Base-by-base conservation (phyloP, 2,888 invertebrate genomes). In the Calliscelio sp. region DNA sequence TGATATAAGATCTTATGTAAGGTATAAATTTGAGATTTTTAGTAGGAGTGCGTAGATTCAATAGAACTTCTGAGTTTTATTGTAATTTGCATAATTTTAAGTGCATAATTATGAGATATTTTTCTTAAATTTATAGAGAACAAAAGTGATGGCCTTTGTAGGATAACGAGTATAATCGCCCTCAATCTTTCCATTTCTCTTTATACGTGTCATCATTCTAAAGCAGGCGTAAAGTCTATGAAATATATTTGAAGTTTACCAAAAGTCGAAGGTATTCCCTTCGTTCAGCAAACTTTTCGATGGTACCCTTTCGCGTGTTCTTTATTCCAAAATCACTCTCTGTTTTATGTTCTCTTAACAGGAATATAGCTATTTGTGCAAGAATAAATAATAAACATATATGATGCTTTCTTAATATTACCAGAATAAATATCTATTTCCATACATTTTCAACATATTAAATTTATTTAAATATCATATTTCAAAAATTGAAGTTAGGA, bases 231-330 rank as follows among this genome's bases (percentile, higher is more conserved):
- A 87, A 89, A 87, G 88, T 89, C 81, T 87, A 84, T 84, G 85
- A 87, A 85, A 88, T 88, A 87, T 86, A 74, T 87, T 83, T 85
- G 28, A 87, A 86, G 86, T 84, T 84, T 85, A 84, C 78, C 20
- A 68, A 65, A 71, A 80, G 59, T 79, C 61, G 44, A 66, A 75
- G 81, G 61, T 61, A 81, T 61, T 74, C 70, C 74, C 38, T 75
- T 55, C 68, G 38, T 75, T 74, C 51, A 24, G n/a, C 53, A 74
- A 81, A 74, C 57, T 81, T 81, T 61, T 51, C 63, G 61, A 68
- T 81, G 68, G 46, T 70, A 35, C 68, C 49, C 59, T 49, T 74
- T 74, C 59, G 74, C 57, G 28, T 74, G 61, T 75, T 49, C 68
- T 81, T 61, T 57, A 74, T 74, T 81, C 49, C 25, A 16, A 59